phyloP scores from a whole-genome alignment of 2,113 vertebrate species.

The Daphoenositta chrysoptera region DNA sequence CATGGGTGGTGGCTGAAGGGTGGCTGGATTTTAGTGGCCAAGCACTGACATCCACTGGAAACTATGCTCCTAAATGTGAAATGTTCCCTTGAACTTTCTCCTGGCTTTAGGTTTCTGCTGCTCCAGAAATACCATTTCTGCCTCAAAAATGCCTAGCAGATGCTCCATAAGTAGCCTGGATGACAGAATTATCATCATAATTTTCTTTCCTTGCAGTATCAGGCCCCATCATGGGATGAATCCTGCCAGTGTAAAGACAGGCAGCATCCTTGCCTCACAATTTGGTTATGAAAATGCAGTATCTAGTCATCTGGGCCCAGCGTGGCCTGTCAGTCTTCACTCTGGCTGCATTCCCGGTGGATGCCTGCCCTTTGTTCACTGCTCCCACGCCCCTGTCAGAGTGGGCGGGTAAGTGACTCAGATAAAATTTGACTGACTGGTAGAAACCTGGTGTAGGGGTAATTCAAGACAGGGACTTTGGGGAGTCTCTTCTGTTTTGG shows the following conservation, averaged over 20 bases:
- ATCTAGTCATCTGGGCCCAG: neutral
- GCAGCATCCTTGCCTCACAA: neutral
- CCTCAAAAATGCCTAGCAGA: neutral
- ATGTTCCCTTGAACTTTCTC: neutral
- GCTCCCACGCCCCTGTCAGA: neutral
- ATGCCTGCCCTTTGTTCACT: neutral
- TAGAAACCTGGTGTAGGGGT: neutral
- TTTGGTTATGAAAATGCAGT: neutral
- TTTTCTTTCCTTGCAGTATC: neutral
- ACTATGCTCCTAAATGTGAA: neutral
- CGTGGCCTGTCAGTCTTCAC: neutral
- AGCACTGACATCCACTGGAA: neutral
- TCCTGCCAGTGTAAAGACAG: neutral
- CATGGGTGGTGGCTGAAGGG: rapidly evolving
- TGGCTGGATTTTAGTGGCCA: neutral
- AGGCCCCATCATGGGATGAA: neutral
- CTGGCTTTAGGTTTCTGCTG: neutral
- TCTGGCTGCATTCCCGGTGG: neutral
- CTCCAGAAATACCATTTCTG: neutral
- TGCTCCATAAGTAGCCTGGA: neutral
- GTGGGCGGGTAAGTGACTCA: neutral
- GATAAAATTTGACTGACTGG: constrained; percentile 31
- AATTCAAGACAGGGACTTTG: constrained; percentile 15
- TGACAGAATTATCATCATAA: neutral
- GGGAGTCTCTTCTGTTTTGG: neutral